phyloP scores from a whole-genome alignment of 2,113 vertebrate genomes.

The Acinonyx jubatus region DNA sequence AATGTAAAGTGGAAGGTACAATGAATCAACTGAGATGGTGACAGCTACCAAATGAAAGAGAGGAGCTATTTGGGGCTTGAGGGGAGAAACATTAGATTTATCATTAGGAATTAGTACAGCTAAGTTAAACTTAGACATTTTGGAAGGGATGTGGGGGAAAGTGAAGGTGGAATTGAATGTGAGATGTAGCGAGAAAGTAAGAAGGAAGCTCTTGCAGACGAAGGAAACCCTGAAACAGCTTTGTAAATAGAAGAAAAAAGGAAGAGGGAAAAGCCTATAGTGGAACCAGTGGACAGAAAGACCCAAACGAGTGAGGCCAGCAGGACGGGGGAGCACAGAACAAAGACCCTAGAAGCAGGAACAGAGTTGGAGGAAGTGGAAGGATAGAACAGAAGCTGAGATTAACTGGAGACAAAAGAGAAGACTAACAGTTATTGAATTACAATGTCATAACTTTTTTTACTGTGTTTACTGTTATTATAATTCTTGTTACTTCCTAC shows the following conservation, averaged over 20 bases:
- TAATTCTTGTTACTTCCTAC: not conserved
- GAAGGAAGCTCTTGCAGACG: not conserved
- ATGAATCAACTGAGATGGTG: not conserved
- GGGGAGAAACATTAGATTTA: not conserved
- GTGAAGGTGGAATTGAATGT: not conserved
- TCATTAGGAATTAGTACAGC: not conserved
- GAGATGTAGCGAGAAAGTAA: not conserved
- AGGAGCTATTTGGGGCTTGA: not conserved
- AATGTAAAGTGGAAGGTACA: not conserved
- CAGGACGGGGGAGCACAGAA: not conserved
- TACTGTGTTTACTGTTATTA: not conserved
- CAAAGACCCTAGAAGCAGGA: not conserved
- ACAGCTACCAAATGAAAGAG: not conserved
- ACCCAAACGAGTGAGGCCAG: not conserved
- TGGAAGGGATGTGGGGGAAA: not conserved
- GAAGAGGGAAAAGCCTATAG: not conserved
- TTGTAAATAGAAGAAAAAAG: not conserved
- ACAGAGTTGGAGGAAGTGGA: not conserved
- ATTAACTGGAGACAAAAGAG: not conserved
- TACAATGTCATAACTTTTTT: not conserved
- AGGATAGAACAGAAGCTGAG: not conserved
- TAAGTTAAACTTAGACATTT: not conserved
- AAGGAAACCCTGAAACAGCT: not conserved
- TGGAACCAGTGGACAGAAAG: not conserved
- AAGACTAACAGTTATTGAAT: not conserved